Percentiles rank a stretch among this genome's conserved stretches.
phyloP scores from a whole-genome alignment of 1,140 invertebrate genomes.

The Drosophila fuyamai region DNA sequence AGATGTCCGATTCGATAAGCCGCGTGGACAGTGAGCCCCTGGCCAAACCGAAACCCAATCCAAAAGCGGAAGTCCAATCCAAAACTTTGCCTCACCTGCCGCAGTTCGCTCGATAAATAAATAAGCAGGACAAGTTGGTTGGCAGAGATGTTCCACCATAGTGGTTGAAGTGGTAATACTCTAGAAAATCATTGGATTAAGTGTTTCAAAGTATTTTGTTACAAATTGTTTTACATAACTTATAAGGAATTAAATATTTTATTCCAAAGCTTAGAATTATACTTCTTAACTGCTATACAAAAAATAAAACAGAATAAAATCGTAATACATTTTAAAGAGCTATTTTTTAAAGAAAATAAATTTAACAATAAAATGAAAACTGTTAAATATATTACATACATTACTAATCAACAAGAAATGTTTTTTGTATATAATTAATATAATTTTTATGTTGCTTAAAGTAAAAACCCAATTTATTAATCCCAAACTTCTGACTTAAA shows the following conservation, averaged over 20 bases:
- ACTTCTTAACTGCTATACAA: no score
- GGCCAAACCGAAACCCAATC: conserved; percentile 27
- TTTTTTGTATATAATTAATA: no score
- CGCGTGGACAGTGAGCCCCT: conserved; percentile 28
- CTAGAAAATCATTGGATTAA: background rate
- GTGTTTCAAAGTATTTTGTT: background rate
- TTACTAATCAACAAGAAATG: no score
- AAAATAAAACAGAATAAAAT: no score
- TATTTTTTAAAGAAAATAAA: no score
- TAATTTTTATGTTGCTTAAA: background rate
- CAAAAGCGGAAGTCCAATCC: conserved; percentile 16
- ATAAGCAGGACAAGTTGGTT: conserved; percentile 22
- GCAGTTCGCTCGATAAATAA: conserved; percentile 52
- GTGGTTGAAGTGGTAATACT: background rate
- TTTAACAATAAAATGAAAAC: no score
- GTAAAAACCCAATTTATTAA: background rate
- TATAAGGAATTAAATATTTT: background rate
- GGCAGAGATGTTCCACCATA: background rate
- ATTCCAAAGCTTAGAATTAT: background rate
- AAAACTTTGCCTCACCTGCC: conserved; percentile 30
- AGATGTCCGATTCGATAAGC: conserved; percentile 71
- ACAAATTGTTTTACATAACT: no score
- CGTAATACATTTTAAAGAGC: no score
- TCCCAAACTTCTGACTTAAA: no score
- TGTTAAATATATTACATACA: no score